These are phyloP conservation scores for Esox niger DNA, from an alignment of 2,113 vertebrate genomes.

Conservation along the genomic window DNA sequence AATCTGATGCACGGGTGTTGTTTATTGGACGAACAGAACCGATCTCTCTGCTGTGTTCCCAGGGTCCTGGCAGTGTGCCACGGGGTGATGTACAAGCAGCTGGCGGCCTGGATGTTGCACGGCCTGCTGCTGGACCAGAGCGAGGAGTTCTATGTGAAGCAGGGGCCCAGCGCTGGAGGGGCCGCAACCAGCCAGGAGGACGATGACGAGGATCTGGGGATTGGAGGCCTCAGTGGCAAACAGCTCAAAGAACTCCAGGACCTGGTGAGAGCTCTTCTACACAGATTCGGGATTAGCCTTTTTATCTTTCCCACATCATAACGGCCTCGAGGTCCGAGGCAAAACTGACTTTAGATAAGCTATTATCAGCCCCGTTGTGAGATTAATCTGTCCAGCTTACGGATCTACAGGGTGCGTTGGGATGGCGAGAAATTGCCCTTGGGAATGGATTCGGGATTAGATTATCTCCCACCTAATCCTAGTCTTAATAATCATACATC, in stretches of 20 bases:
- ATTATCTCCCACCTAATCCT: too few relatives aligned
- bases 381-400: too few relatives aligned
- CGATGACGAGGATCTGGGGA: slow-evolving; percentile 93
- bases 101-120: slow-evolving; percentile 98
- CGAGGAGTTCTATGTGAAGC: slow-evolving; percentile 96
- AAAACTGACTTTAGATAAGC: too few relatives aligned
- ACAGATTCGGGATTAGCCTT: neutral
- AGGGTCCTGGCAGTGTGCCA: slow-evolving; percentile 96
- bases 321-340: neutral
- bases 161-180: slow-evolving; percentile 88
- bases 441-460: too few relatives aligned
- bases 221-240: slow-evolving; percentile 94
- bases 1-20: neutral
- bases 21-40: too few relatives aligned
- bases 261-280: slow-evolving; percentile 74
- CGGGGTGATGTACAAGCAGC: slow-evolving; percentile 97
- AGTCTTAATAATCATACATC: too few relatives aligned
- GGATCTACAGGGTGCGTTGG: too few relatives aligned
- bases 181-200: slow-evolving; percentile 83
- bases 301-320: too few relatives aligned
- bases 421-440: too few relatives aligned
- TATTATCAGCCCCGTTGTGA: too few relatives aligned
- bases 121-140: slow-evolving; percentile 92
- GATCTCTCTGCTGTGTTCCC: slow-evolving; percentile 4
- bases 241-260: slow-evolving; percentile 93